These are phyloP conservation scores for Cacatua alba DNA, from an alignment of 2,113 vertebrate genomes.

Conservation along the genomic window DNA sequence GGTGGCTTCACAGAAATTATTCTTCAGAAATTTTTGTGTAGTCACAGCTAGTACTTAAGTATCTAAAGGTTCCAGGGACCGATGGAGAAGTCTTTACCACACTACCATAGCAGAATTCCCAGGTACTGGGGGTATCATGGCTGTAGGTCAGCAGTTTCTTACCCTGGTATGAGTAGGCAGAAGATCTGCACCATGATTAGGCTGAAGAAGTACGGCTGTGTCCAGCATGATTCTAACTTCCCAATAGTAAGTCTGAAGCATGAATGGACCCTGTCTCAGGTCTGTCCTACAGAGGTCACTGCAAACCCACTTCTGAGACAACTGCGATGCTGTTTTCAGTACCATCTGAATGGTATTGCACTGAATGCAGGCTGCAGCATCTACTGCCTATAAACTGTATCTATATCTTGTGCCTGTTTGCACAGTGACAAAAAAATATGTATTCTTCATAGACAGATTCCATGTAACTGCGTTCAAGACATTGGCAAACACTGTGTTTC, in stretches of 20 bases:
- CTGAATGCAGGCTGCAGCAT: background rate
- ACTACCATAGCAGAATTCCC: background rate
- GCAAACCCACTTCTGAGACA: background rate
- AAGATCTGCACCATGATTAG: background rate
- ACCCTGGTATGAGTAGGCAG: no score
- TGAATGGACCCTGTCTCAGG: background rate
- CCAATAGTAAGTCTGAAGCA: background rate
- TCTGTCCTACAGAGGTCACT: constrained; percentile 60
- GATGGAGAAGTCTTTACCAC: background rate
- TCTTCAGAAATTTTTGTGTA: background rate
- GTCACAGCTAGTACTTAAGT: background rate
- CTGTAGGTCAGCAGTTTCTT: background rate
- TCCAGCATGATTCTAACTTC: background rate
- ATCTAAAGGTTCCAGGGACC: background rate
- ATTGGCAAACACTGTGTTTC: background rate
- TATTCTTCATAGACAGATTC: background rate
- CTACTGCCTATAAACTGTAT: background rate
- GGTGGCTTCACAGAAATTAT: background rate
- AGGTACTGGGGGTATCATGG: no score
- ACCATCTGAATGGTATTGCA: fast-evolving
- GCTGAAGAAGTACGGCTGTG: background rate
- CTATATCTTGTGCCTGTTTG: background rate
- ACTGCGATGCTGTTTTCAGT: background rate
- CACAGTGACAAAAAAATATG: background rate
- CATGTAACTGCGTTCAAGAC: background rate